A percentile compares a stretch with the other conserved stretches of the same genome.
Conservation (phyloP, 2,888 invertebrate genomes). For the Rugalucina vietnamica region DNA sequence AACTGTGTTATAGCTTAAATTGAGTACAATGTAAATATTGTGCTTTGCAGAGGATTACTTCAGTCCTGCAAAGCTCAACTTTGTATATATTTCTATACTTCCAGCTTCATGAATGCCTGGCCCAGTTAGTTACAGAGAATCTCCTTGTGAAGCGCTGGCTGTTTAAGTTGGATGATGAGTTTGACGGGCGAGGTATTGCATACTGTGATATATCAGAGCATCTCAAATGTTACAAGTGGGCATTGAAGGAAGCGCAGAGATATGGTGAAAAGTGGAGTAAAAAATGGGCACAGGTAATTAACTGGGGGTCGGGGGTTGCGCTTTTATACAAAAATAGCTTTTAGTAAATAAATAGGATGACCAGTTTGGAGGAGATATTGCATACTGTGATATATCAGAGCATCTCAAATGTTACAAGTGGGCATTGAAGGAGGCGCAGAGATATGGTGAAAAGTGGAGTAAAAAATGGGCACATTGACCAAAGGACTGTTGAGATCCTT, state of each 20-base stretch:
- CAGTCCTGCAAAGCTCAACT: neutral
- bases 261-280: constrained; percentile 84
- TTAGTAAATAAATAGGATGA: constrained; percentile 81
- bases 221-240: constrained; percentile 82
- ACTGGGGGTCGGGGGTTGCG: no score
- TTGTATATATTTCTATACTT: constrained; percentile 42
- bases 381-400: constrained; percentile 81
- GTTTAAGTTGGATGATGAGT: constrained; percentile 83
- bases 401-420: constrained; percentile 81
- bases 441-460: constrained; percentile 84
- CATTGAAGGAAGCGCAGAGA: constrained; percentile 81
- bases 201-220: constrained; percentile 81
- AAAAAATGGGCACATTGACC: constrained; percentile 85
- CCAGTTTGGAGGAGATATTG: constrained; percentile 83
- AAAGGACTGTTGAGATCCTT: no score
- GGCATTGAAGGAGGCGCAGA: constrained; percentile 81
- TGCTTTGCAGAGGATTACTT: neutral
- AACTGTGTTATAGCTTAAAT: no score
- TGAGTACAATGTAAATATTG: no score
- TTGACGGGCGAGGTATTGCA: constrained; percentile 83
- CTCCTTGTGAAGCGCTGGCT: constrained; percentile 82
- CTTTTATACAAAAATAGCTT: neutral
- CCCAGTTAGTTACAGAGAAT: constrained; percentile 83
- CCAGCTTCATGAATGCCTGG: constrained; percentile 83
- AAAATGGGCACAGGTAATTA: constrained; percentile 83